Percentiles rank a stretch among this genome's conserved stretches.
Evolutionary conservation across 2,113 vertebrate species (phyloP).

Genomic region (Pachyramphus minor): DNA sequence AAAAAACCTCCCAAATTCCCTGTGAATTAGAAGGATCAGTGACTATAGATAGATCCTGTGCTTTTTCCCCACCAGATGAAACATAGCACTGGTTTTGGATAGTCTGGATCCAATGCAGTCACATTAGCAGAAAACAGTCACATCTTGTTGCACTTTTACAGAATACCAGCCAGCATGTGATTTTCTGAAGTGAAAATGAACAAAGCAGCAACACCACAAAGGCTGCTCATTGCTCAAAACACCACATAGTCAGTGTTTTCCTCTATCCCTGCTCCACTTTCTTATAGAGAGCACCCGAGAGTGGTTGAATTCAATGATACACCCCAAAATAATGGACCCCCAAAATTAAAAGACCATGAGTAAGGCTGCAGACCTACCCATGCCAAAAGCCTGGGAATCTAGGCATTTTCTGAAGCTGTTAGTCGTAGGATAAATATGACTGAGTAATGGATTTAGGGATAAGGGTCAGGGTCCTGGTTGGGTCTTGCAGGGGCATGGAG

Average conservation of each 20-base stretch:
- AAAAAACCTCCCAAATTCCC: neutral
- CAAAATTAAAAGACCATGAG: neutral
- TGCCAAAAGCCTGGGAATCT: neutral
- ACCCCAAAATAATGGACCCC: neutral
- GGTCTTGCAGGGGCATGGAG: neutral
- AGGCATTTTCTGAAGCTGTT: neutral
- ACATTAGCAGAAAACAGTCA: neutral
- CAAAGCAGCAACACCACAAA: neutral
- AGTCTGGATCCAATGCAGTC: neutral
- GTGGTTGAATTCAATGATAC: neutral
- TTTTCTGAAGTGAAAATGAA: neutral
- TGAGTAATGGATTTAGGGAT: neutral
- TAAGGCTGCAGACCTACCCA: neutral
- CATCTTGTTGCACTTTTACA: neutral
- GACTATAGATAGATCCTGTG: neutral
- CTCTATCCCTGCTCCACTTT: neutral
- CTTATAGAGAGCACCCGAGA: neutral
- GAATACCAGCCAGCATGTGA: neutral
- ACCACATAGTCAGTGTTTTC: neutral
- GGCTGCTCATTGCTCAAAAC: neutral
- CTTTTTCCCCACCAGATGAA: neutral
- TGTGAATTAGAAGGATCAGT: constrained; percentile 18
- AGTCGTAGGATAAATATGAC: neutral
- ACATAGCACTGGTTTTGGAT: neutral
- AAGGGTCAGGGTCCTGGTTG: neutral